phyloP scores from a whole-genome alignment of 2,797 vertebrate species.

The Muscicapa striata region DNA sequence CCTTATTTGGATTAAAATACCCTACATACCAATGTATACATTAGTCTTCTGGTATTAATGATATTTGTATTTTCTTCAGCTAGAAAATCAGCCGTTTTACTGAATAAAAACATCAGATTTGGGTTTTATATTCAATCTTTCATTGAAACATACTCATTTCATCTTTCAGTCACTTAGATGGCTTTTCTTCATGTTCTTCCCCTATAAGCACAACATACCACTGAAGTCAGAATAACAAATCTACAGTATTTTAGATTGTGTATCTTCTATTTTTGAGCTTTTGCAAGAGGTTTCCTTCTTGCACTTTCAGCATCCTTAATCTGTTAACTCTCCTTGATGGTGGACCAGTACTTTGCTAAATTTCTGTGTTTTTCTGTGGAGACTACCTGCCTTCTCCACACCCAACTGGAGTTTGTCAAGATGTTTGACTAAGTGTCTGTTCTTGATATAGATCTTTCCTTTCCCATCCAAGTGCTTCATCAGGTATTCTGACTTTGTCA shows the following conservation, averaged over 20 bases:
- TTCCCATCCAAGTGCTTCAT: not conserved
- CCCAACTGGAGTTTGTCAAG: not conserved
- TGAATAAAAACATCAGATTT: not conserved
- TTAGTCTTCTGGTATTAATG: not conserved
- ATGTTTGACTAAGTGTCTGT: not conserved
- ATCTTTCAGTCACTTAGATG: not conserved
- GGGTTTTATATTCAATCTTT: not conserved
- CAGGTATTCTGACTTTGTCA: not conserved
- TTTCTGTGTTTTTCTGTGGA: not conserved
- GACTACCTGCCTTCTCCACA: not conserved
- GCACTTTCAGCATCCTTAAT: not conserved
- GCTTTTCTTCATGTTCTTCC: not conserved
- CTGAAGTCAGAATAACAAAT: not conserved
- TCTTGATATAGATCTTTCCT: not conserved
- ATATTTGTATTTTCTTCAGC: not conserved
- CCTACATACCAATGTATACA: not conserved
- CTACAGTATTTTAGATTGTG: not conserved
- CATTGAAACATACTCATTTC: not conserved
- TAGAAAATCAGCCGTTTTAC: not conserved
- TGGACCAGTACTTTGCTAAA: not conserved
- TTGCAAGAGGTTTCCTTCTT: not conserved
- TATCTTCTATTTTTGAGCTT: not conserved
- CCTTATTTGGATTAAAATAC: not conserved
- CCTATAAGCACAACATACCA: rapidly evolving
- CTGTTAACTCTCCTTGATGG: not conserved